Evolutionary conservation across 1,140 invertebrate genomes (phyloP).

Genomic region (Cheumatopsyche charites): DNA sequence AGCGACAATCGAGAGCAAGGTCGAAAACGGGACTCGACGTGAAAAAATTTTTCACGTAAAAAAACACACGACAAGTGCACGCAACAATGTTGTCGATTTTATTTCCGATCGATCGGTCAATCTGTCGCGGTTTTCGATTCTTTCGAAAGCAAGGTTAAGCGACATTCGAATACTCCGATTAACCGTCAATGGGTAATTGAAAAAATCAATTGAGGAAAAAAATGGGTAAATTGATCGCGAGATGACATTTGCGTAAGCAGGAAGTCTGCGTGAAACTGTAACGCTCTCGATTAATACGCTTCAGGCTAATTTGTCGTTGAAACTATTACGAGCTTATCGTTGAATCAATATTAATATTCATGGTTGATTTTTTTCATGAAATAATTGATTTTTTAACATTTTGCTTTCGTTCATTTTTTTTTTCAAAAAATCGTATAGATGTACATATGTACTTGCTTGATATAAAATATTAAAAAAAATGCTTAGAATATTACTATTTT

Average conservation of each 20-base stretch:
- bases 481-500: too few relatives aligned
- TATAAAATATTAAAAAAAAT: too few relatives aligned
- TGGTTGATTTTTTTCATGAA: too few relatives aligned
- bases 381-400: too few relatives aligned
- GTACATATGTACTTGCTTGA: too few relatives aligned
- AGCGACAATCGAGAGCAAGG: neutral
- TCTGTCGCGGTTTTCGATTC: neutral
- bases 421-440: too few relatives aligned
- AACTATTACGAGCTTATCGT: too few relatives aligned
- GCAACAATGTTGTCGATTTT: neutral
- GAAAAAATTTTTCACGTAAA: neutral
- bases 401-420: too few relatives aligned
- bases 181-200: too few relatives aligned
- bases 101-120: constrained; percentile 1
- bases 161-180: neutral
- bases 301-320: too few relatives aligned
- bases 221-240: neutral
- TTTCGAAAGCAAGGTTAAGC: constrained; percentile 24
- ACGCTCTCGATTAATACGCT: neutral
- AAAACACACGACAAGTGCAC: neutral
- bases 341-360: too few relatives aligned
- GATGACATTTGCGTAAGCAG: constrained; percentile 5
- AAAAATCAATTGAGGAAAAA: too few relatives aligned
- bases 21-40: neutral
- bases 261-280: neutral